phyloP scores from a whole-genome alignment of 2,113 vertebrate genomes.

The Heterotilapia buettikoferi region DNA sequence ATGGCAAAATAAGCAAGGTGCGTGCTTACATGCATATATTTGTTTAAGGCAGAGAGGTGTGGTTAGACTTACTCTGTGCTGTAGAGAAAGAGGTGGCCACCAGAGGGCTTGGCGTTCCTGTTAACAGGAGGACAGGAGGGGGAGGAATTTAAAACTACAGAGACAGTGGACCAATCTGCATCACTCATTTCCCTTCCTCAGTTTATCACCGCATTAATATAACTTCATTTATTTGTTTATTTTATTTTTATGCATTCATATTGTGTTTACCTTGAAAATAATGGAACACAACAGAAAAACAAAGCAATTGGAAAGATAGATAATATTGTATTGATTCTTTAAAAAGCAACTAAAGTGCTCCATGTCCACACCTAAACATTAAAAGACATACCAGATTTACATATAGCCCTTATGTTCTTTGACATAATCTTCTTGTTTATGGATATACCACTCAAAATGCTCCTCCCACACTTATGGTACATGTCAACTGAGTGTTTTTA shows the following conservation, averaged over 20 bases:
- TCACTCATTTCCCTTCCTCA: neutral
- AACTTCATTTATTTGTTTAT: neutral
- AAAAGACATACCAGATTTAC: neutral
- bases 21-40: constrained; percentile 18
- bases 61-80: constrained; percentile 80
- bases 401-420: neutral
- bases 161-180: neutral
- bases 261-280: neutral
- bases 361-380: neutral
- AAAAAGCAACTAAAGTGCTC: neutral
- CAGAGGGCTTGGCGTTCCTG: constrained; percentile 86
- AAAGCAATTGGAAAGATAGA: neutral
- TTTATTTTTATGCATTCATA: neutral
- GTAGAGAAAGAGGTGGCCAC: constrained; percentile 82
- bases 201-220: neutral
- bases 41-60: constrained; percentile 6
- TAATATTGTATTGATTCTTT: neutral
- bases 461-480: neutral
- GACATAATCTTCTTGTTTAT: neutral
- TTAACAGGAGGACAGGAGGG: constrained; percentile 56
- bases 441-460: neutral
- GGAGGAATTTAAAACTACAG: neutral
- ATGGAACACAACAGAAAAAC: neutral
- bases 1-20: constrained; percentile 9
- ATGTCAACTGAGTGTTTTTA: neutral